phyloP scores from a whole-genome alignment of 2,797 vertebrate genomes.

The Syncerus caffer region DNA sequence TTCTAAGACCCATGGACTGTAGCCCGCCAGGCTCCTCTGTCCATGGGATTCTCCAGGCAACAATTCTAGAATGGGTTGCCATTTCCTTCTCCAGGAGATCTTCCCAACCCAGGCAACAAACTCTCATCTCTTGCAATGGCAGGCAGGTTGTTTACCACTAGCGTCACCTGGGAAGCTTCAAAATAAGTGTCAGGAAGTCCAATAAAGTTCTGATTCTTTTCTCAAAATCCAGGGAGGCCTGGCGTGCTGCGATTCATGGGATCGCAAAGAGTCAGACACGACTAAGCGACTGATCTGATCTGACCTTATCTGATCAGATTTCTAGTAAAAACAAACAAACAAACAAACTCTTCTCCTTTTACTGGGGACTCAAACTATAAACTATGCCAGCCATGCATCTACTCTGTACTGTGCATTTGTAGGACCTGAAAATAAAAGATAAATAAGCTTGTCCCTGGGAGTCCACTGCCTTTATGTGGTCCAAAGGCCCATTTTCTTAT shows the following conservation, averaged over 20 bases:
- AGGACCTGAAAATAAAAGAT: background rate
- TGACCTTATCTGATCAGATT: background rate
- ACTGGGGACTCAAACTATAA: background rate
- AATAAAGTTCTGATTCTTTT: background rate
- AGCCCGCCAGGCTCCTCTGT: background rate
- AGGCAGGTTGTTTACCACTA: background rate
- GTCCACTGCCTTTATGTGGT: background rate
- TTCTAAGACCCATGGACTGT: background rate
- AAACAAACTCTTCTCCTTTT: background rate
- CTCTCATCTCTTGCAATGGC: background rate
- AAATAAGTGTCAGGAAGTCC: background rate
- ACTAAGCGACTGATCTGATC: too few relatives aligned
- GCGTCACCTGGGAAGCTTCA: background rate
- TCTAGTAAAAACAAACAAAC: background rate
- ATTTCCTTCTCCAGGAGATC: background rate
- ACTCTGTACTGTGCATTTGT: background rate
- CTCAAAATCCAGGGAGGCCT: background rate
- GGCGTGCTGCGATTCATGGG: too few relatives aligned
- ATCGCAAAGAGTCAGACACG: too few relatives aligned
- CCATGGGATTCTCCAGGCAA: background rate
- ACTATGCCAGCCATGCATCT: background rate
- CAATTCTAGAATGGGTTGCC: background rate
- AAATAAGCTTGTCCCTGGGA: background rate
- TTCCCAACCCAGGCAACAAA: background rate
- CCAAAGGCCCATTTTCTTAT: background rate